These are phyloP conservation scores for Troglohyphantes excavatus DNA, from an alignment of 2,888 invertebrate species.

Conservation along the genomic window DNA sequence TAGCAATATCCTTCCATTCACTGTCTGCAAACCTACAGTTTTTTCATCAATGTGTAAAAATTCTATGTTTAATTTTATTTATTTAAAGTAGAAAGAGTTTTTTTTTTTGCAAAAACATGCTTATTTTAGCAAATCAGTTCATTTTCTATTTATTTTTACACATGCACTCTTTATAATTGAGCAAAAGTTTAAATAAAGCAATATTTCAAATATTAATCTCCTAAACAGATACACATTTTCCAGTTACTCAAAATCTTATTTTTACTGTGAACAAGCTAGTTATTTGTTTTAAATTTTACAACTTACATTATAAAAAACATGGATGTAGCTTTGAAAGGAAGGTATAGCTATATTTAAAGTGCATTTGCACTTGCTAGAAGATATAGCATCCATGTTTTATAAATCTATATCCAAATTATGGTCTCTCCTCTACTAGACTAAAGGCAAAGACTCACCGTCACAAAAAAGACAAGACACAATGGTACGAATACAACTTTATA, in stretches of 20 bases:
- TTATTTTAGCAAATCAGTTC: neutral
- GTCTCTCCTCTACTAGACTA: slow-evolving; percentile 77
- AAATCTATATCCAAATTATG: slow-evolving; percentile 76
- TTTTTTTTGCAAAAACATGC: neutral
- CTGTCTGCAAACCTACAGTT: slow-evolving; percentile 58
- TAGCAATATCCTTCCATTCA: slow-evolving; percentile 79
- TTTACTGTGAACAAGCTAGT: too few species aligned
- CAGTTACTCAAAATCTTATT: neutral
- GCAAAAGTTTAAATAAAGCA: neutral
- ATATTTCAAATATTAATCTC: neutral
- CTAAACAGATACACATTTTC: neutral
- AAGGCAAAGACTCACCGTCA: slow-evolving; percentile 74
- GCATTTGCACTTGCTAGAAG: slow-evolving; percentile 64
- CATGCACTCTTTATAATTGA: neutral
- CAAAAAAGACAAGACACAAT: slow-evolving; percentile 74
- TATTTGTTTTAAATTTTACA: neutral
- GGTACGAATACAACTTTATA: slow-evolving; percentile 75
- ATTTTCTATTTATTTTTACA: neutral
- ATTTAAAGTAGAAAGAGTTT: neutral
- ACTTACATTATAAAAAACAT: slow-evolving; percentile 41
- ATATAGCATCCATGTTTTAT: slow-evolving; percentile 74
- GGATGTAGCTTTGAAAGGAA: slow-evolving; percentile 77
- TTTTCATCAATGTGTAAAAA: neutral
- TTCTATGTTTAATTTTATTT: neutral
- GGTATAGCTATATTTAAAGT: slow-evolving; percentile 75